phyloP scores from a whole-genome alignment of 2,888 invertebrate species.

The Orthosia cruda region DNA sequence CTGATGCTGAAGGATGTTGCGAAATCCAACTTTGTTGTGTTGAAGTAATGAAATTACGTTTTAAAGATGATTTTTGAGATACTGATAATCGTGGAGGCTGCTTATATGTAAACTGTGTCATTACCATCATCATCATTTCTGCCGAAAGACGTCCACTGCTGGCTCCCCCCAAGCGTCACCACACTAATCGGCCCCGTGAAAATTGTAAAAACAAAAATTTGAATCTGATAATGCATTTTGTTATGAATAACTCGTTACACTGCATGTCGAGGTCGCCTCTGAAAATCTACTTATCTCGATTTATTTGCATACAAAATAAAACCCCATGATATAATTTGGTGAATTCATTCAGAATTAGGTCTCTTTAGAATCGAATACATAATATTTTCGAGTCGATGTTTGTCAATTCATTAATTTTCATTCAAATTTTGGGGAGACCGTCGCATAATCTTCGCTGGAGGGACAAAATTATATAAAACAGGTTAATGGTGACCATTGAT shows the following conservation, averaged over 20 bases:
- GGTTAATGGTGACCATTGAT: slow-evolving; percentile 30
- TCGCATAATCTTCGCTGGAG: slow-evolving; percentile 56
- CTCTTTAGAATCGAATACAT: not conserved
- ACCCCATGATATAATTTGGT: slow-evolving; percentile 19
- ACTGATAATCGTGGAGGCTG: not conserved
- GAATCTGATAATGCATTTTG: too few relatives aligned
- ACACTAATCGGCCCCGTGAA: too few relatives aligned
- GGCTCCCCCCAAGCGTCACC: too few relatives aligned
- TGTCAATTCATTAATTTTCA: slow-evolving; percentile 34
- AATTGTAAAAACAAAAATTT: not conserved
- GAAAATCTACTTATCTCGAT: not conserved
- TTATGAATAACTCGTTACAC: not conserved
- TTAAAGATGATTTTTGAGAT: not conserved
- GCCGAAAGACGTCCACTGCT: too few relatives aligned
- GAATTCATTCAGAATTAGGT: slow-evolving; percentile 23
- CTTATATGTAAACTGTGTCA: not conserved
- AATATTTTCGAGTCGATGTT: slow-evolving; percentile 5
- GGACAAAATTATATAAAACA: slow-evolving; percentile 58
- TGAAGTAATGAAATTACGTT: not conserved
- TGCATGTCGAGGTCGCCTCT: not conserved
- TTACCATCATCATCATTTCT: too few relatives aligned
- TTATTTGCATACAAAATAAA: slow-evolving; percentile 7
- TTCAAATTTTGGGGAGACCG: slow-evolving; percentile 37
- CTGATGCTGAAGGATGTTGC: slow-evolving; percentile 48
- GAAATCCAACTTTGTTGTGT: slow-evolving; percentile 1